These are phyloP conservation scores for Drosophila arizonae DNA, from an alignment of 1,140 invertebrate genomes.

Conservation along the genomic window DNA sequence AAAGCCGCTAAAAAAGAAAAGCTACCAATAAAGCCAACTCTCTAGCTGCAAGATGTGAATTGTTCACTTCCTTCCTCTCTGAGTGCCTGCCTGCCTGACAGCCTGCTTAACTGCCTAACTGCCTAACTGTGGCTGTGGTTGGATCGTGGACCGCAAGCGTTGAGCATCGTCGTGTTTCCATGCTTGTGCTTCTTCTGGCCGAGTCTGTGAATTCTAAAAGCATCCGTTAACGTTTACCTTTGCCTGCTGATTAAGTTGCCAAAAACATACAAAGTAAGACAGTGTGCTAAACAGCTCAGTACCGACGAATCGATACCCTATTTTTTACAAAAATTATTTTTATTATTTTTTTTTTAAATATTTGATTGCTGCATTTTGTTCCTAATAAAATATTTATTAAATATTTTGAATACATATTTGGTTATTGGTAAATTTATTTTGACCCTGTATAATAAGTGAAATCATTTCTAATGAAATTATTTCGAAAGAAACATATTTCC, in stretches of 20 bases:
- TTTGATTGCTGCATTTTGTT: too few species aligned
- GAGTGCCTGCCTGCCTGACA: slow-evolving; percentile 2
- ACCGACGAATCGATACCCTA: neutral
- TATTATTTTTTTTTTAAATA: too few species aligned
- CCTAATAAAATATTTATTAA: too few species aligned
- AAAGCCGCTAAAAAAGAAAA: slow-evolving; percentile 11
- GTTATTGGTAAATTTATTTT: too few species aligned
- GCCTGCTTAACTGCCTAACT: slow-evolving; percentile 12
- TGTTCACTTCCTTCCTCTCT: slow-evolving; percentile 9
- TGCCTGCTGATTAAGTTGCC: slow-evolving; percentile 76
- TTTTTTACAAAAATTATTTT: neutral
- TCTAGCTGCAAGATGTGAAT: slow-evolving; percentile 46
- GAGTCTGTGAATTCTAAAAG: slow-evolving; percentile 69
- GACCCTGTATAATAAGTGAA: too few species aligned
- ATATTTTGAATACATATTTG: too few species aligned
- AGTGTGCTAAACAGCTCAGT: neutral
- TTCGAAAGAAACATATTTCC: too few species aligned
- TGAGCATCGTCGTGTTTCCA: slow-evolving; percentile 16
- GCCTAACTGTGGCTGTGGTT: slow-evolving; percentile 17
- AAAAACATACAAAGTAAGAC: slow-evolving; percentile 60
- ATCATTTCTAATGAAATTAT: too few species aligned
- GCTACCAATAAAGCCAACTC: slow-evolving; percentile 41
- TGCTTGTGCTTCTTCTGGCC: slow-evolving; percentile 30
- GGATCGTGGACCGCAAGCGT: slow-evolving; percentile 32
- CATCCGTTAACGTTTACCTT: slow-evolving; percentile 64